Evolutionary conservation across 2,113 vertebrate genomes (phyloP).

Genomic region (Naja naja): DNA sequence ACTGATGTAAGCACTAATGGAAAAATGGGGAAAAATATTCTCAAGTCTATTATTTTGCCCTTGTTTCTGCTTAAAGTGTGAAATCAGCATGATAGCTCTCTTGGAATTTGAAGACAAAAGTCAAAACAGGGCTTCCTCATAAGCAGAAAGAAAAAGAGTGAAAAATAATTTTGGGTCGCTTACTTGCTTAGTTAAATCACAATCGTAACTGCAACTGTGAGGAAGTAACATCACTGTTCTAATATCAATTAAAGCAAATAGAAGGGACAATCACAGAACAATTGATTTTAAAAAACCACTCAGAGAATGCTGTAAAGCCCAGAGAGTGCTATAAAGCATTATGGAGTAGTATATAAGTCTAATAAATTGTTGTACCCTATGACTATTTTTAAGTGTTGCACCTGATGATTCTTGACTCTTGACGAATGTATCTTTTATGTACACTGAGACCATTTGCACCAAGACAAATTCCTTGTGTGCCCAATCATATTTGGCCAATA

Average conservation of each 20-base stretch:
- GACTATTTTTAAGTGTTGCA: too few relatives aligned
- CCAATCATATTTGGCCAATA: too few relatives aligned
- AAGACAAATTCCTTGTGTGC: too few relatives aligned
- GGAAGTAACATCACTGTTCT: neutral
- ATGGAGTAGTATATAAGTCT: neutral
- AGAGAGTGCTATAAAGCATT: neutral
- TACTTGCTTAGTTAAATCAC: neutral
- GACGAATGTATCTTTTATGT: too few relatives aligned
- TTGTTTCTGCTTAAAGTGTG: neutral
- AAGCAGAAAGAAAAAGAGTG: neutral
- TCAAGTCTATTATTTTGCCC: neutral
- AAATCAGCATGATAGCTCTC: neutral
- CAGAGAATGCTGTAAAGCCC: neutral
- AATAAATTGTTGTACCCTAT: too few relatives aligned
- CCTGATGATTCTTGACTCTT: too few relatives aligned
- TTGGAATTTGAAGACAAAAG: neutral
- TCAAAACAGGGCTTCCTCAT: neutral
- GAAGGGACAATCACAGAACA: neutral
- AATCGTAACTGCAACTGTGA: neutral
- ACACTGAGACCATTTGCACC: too few relatives aligned
- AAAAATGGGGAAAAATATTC: neutral
- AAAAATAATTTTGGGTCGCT: neutral
- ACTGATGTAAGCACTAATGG: neutral
- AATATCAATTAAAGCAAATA: neutral
- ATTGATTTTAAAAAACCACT: neutral